These are phyloP conservation scores for Enteromius treurensis DNA, from an alignment of 2,797 vertebrate species.

Conservation along the genomic window DNA sequence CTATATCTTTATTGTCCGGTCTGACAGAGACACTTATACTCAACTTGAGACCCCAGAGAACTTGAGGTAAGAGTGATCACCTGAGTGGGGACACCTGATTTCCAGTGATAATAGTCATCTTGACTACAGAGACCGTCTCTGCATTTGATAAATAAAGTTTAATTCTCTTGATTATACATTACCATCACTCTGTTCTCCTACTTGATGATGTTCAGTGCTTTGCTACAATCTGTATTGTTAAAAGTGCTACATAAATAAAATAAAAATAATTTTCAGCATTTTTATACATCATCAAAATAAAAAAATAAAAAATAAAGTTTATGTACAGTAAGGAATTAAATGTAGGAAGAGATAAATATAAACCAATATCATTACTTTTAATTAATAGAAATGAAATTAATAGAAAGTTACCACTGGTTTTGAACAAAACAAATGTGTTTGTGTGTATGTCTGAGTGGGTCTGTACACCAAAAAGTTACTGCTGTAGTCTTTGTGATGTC, in stretches of 20 bases:
- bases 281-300: background rate
- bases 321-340: background rate
- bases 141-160: no score
- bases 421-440: background rate
- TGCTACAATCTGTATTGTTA: no score
- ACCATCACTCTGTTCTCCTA: no score
- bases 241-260: no score
- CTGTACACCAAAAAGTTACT: background rate
- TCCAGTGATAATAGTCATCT: no score
- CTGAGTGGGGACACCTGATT: no score
- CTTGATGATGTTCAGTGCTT: no score
- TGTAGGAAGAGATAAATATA: background rate
- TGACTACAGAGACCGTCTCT: no score
- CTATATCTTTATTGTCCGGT: conserved; percentile 30
- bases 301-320: background rate
- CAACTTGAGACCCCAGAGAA: conserved; percentile 13
- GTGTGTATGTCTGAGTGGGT: conserved; percentile 1
- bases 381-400: no score
- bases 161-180: no score
- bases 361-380: background rate
- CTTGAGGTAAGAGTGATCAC: background rate
- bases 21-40: conserved; percentile 40
- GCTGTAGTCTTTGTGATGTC: conserved; percentile 13
- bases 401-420: background rate
- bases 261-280: no score